Percentiles rank a stretch among this genome's conserved stretches.
phyloP scores from a whole-genome alignment of 2,888 invertebrate genomes.

The Pristionchus fissidentatus region DNA sequence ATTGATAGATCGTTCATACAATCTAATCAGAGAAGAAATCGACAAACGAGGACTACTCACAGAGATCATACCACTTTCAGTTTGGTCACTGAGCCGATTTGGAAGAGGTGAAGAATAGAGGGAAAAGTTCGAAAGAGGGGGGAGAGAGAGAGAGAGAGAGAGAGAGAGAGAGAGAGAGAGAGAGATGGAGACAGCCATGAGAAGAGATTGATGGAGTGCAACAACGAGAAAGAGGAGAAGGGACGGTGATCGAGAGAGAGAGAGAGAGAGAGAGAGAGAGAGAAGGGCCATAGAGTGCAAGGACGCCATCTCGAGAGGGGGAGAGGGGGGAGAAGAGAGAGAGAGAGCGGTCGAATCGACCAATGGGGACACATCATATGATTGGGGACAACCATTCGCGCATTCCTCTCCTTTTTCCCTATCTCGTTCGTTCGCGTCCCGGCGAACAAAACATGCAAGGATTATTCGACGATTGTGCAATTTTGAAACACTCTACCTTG shows the following conservation, averaged over 20 bases:
- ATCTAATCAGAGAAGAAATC: background rate
- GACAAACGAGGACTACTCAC: background rate
- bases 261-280: constrained; percentile 15
- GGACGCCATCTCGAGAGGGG: background rate
- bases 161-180: background rate
- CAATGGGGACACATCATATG: constrained; percentile 36
- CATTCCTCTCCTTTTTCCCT: constrained; percentile 25
- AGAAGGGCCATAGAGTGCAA: too few species aligned
- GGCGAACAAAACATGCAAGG: background rate
- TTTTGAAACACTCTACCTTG: background rate
- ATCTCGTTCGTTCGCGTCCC: background rate
- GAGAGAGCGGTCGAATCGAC: background rate
- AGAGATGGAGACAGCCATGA: background rate
- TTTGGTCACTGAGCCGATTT: constrained; percentile 2
- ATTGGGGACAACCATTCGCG: constrained; percentile 37
- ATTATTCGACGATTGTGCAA: background rate
- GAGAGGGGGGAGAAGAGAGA: background rate
- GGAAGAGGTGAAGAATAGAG: background rate
- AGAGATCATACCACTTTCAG: too few species aligned
- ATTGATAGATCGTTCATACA: background rate
- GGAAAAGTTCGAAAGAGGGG: constrained; percentile 2
- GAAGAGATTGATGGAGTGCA: background rate
- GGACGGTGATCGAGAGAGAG: background rate
- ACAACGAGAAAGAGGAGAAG: background rate
- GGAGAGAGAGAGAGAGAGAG: background rate